Conservation (phyloP, 2,113 vertebrate species). For the Pangasianodon gigas region DNA sequence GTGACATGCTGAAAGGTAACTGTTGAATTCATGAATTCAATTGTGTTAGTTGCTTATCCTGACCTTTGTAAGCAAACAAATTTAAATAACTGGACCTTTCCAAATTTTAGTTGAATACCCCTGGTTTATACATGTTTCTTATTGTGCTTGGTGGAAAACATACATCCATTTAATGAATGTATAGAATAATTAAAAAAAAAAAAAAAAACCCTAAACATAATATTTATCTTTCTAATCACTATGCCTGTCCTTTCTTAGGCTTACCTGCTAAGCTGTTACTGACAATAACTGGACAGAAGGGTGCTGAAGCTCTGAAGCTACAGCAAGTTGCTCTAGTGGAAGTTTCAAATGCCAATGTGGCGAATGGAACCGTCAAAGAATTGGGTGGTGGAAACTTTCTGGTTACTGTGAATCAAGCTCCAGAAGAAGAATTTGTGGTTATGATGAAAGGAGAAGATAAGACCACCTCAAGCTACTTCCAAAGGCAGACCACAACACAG, state of each 20-base stretch:
- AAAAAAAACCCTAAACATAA: background rate
- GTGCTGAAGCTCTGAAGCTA: constrained; percentile 60
- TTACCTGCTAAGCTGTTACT: constrained; percentile 63
- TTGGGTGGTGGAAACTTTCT: constrained; percentile 66
- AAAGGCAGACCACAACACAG: constrained; percentile 73
- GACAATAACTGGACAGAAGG: constrained; percentile 69
- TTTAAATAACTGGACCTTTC: background rate
- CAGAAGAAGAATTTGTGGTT: constrained; percentile 70
- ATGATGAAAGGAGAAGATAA: constrained; percentile 66
- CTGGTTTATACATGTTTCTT: background rate
- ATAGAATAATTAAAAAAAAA: background rate
- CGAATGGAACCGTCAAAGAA: constrained; percentile 52
- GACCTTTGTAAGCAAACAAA: background rate
- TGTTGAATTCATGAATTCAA: background rate
- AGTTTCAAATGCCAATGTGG: constrained; percentile 50
- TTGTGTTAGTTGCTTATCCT: background rate
- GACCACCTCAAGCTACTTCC: constrained; percentile 62
- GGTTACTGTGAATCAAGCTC: constrained; percentile 61
- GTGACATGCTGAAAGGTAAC: background rate
- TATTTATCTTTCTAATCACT: background rate
- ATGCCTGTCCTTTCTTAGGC: constrained; percentile 49
- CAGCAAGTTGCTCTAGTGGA: constrained; percentile 58
- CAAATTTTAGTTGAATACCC: too few species aligned
- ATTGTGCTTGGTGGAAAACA: background rate
- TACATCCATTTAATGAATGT: background rate